Conservation (phyloP, 64 coral and sea anemone genomes). For the Stichodactyla helianthus region DNA sequence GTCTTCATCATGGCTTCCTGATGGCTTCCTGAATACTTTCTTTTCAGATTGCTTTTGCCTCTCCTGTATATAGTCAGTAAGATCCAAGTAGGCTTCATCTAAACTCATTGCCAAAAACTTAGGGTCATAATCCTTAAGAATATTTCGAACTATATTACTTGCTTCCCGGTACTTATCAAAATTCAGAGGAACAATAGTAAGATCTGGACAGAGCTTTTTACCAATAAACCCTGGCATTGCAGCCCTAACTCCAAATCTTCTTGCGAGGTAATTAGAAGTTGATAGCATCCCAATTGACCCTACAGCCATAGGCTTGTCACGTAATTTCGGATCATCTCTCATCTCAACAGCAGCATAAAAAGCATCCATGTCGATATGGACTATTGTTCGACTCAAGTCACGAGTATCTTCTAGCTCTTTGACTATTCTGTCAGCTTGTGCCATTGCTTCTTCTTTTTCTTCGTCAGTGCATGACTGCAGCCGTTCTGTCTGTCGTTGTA, state of each 20-base stretch:
- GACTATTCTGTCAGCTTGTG: constrained; percentile 63
- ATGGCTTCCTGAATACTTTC: constrained; percentile 32
- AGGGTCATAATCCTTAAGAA: constrained; percentile 76
- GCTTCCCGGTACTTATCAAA: constrained; percentile 77
- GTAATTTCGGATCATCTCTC: constrained; percentile 79
- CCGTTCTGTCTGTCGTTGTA: constrained; percentile 34
- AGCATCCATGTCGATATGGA: constrained; percentile 98
- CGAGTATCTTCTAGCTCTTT: constrained; percentile 76
- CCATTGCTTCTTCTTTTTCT: constrained; percentile 61
- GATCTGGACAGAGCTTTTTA: constrained; percentile 91
- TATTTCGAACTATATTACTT: constrained; percentile 64
- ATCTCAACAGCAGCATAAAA: constrained; percentile 98
- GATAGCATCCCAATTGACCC: constrained; percentile 83
- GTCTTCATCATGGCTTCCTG: not conserved
- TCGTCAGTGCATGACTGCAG: constrained; percentile 46
- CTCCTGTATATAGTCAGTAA: constrained; percentile 68
- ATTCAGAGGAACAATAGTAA: constrained; percentile 70
- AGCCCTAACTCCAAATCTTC: constrained; percentile 83
- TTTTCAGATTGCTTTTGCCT: constrained; percentile 42
- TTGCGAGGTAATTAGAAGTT: constrained; percentile 89
- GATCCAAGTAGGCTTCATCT: constrained; percentile 96
- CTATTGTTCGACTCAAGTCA: constrained; percentile 81
- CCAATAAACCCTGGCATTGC: constrained; percentile 99
- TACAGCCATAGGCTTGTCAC: constrained; percentile 93
- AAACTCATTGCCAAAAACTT: constrained; percentile 83